A percentile compares a stretch with the other conserved stretches of the same genome.
Conservation (phyloP, 2,113 vertebrate species). For the Bombycilla garrulus region DNA sequence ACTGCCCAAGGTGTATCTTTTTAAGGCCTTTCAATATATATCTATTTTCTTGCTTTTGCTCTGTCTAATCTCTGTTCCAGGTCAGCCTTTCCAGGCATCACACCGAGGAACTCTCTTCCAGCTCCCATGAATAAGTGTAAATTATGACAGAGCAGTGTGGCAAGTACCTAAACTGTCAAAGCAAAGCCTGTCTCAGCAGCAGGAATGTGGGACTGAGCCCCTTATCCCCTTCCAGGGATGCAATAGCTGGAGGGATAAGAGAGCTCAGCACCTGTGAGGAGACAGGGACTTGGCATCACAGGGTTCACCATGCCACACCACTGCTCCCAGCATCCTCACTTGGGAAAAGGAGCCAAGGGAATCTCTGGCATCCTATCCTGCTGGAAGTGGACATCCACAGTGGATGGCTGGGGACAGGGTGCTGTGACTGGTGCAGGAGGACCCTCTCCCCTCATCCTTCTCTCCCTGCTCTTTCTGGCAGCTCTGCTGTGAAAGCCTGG, state of each 20-base stretch:
- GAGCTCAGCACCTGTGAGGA: neutral
- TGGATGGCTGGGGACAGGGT: neutral
- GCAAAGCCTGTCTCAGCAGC: neutral
- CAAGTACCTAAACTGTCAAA: neutral
- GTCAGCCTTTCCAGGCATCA: no score
- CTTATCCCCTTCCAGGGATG: neutral
- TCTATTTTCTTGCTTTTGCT: no score
- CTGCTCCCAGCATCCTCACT: neutral
- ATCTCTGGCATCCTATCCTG: neutral
- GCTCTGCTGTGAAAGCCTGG: neutral
- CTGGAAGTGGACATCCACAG: neutral
- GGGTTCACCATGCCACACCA: neutral
- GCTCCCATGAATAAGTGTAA: neutral
- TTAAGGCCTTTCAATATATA: no score
- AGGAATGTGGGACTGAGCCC: neutral
- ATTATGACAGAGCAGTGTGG: neutral
- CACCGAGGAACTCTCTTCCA: neutral
- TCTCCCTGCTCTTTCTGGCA: neutral
- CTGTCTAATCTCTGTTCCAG: no score
- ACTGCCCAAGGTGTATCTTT: no score
- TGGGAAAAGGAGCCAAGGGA: neutral
- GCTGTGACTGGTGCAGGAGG: neutral
- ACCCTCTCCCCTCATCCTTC: neutral
- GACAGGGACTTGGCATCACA: neutral
- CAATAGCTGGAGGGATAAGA: fast-evolving